These are phyloP conservation scores for Urocyon cinereoargenteus DNA, from an alignment of 2,797 vertebrate genomes.

Conservation along the genomic window DNA sequence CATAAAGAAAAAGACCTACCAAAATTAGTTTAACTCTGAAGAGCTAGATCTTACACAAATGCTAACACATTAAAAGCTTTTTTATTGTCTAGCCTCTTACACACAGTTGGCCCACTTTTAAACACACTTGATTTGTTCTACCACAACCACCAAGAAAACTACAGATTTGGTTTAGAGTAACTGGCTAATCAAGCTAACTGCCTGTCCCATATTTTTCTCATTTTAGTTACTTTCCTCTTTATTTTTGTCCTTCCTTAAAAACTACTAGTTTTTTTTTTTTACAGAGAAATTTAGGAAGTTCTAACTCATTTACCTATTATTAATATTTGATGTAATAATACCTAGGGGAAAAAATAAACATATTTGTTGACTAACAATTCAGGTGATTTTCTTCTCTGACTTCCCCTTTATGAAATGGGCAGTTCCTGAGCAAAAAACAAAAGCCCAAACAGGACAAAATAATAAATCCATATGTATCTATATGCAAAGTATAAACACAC, in stretches of 20 bases:
- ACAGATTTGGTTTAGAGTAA: neutral
- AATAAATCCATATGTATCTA: neutral
- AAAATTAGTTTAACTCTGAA: neutral
- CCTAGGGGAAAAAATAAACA: neutral
- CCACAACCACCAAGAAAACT: neutral
- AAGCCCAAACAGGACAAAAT: neutral
- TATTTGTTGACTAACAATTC: neutral
- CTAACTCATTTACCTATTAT: neutral
- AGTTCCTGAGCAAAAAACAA: neutral
- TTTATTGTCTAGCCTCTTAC: neutral
- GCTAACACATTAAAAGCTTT: slow-evolving; percentile 11
- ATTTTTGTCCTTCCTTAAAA: slow-evolving; percentile 22
- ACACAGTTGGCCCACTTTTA: neutral
- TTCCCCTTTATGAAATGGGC: neutral
- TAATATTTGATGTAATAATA: neutral
- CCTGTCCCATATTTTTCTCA: neutral
- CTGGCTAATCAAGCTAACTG: neutral
- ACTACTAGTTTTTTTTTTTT: neutral
- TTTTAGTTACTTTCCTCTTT: slow-evolving; percentile 3
- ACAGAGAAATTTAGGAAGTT: neutral
- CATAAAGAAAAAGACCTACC: neutral
- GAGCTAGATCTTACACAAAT: neutral
- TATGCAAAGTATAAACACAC: neutral
- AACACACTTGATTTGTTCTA: neutral
- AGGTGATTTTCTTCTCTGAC: slow-evolving; percentile 1